Percentiles rank a stretch among this genome's conserved stretches.
These are phyloP conservation scores for Caenorhabditis briggsae DNA, from an alignment of 1,140 invertebrate genomes.

Conservation along the genomic window DNA sequence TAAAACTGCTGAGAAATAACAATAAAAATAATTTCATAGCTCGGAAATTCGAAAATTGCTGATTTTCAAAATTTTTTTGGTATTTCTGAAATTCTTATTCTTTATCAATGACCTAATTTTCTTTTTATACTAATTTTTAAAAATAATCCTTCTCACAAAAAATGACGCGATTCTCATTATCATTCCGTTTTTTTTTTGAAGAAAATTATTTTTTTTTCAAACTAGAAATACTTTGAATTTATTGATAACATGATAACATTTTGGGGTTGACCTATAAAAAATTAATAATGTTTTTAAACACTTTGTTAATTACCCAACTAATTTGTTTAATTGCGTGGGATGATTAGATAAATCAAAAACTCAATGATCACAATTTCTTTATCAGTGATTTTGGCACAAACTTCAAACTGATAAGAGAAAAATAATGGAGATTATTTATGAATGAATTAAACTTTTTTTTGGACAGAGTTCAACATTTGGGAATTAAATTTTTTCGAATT, in stretches of 20 bases:
- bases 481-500: too few relatives aligned
- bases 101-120: too few relatives aligned
- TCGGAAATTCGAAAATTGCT: too few relatives aligned
- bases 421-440: background rate
- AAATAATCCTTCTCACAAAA: background rate
- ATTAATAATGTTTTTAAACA: background rate
- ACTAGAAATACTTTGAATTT: background rate
- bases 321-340: background rate
- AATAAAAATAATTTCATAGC: too few relatives aligned
- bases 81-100: too few relatives aligned
- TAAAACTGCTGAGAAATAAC: too few relatives aligned
- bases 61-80: too few relatives aligned
- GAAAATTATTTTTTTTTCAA: background rate
- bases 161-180: background rate
- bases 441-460: too few relatives aligned
- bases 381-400: background rate
- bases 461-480: background rate
- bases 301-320: background rate
- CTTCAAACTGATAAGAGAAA: slow-evolving; percentile 32
- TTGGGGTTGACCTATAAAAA: background rate
- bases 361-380: slow-evolving; percentile 1
- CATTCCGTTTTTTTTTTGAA: background rate
- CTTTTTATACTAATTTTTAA: background rate
- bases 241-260: background rate
- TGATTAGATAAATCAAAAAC: background rate